These are phyloP conservation scores for Galaxea fascicularis DNA, from an alignment of 92 coral and sea anemone species.

Conservation along the genomic window DNA sequence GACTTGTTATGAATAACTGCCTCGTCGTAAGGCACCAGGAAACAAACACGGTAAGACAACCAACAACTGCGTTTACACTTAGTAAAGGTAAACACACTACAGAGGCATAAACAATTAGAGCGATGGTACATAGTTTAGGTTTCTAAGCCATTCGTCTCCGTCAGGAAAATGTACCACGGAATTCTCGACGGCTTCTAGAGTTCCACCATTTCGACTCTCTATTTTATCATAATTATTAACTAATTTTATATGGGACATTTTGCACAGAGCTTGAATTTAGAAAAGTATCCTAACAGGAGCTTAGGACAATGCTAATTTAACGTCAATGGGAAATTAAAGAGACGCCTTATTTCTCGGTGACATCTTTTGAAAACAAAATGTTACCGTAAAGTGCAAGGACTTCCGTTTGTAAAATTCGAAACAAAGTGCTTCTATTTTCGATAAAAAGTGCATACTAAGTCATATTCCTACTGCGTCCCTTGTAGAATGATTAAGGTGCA, in stretches of 20 bases:
- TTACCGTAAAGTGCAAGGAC: background rate
- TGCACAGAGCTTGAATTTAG: no score
- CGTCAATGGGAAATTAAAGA: background rate
- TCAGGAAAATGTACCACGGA: no score
- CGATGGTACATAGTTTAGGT: background rate
- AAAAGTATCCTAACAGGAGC: no score
- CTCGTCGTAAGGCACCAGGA: background rate
- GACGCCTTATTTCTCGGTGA: conserved; percentile 8
- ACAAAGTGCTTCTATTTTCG: no score
- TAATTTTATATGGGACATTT: no score
- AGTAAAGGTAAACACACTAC: background rate
- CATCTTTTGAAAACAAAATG: conserved; percentile 13
- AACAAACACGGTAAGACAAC: background rate
- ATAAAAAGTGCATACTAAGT: no score
- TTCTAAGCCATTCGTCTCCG: background rate
- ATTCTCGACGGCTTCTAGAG: no score
- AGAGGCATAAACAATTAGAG: background rate
- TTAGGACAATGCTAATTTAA: background rate
- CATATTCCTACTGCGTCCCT: no score
- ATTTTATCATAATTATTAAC: no score
- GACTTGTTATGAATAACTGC: background rate
- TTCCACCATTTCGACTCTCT: no score
- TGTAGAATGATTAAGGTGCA: no score
- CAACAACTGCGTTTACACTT: background rate
- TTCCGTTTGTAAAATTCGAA: background rate